Conservation (phyloP, 2,797 vertebrate species). For the Eulemur rubriventer region DNA sequence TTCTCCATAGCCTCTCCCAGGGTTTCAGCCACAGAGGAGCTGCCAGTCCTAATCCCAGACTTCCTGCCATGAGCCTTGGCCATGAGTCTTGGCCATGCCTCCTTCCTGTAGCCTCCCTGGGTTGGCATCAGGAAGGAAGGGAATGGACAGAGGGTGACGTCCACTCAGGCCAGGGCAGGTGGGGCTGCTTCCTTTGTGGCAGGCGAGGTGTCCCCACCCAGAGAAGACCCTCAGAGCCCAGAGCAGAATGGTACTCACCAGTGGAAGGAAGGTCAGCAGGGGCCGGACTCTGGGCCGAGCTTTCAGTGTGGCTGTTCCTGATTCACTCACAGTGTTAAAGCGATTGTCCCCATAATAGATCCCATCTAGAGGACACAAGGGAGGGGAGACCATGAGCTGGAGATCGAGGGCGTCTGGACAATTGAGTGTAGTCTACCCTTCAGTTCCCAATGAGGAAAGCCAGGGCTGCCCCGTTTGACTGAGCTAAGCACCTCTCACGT, state of each 20-base stretch:
- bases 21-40: not conserved
- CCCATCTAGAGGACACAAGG: slow-evolving; percentile 77
- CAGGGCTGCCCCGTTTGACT: not conserved
- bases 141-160: not conserved
- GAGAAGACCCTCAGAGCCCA: not conserved
- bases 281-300: slow-evolving; percentile 86
- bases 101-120: not conserved
- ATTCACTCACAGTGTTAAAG: slow-evolving; percentile 82
- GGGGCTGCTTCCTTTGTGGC: not conserved
- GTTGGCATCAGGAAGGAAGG: slow-evolving; percentile 20
- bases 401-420: not conserved
- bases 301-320: slow-evolving; percentile 87
- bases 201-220: not conserved
- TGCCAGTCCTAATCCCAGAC: not conserved
- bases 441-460: not conserved
- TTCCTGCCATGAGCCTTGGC: not conserved
- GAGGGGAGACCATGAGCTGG: slow-evolving; percentile 8
- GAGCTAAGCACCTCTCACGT: not conserved
- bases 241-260: slow-evolving; percentile 81
- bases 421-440: not conserved
- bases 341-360: slow-evolving; percentile 83
- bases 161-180: not conserved
- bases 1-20: not conserved
- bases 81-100: not conserved
- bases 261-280: slow-evolving; percentile 85